Evolutionary conservation across 2,888 invertebrate species (phyloP).

Genomic region (Heliconius charithonia): DNA sequence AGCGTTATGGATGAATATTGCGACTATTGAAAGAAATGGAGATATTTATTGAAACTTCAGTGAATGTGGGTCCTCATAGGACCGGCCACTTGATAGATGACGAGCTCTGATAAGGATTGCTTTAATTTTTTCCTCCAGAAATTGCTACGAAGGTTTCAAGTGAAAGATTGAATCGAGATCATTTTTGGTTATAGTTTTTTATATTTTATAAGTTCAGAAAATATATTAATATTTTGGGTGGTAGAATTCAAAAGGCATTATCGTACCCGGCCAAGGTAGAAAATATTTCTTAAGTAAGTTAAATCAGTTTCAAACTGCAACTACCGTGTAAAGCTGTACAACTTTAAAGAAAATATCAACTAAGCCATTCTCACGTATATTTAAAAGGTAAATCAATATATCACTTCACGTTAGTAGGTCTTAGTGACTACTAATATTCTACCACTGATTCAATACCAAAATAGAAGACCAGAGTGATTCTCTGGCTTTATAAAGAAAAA

Average conservation of each 20-base stretch:
- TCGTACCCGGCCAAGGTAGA: too few species aligned
- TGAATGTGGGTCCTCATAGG: slow-evolving; percentile 57
- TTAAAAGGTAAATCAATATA: too few species aligned
- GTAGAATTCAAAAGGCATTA: too few species aligned
- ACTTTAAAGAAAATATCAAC: too few species aligned
- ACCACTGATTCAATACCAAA: background rate
- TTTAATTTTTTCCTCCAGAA: slow-evolving; percentile 42
- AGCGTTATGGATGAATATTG: slow-evolving; percentile 71
- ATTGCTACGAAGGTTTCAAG: slow-evolving; percentile 18
- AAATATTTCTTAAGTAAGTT: too few species aligned
- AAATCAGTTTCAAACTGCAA: too few species aligned
- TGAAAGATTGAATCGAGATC: background rate
- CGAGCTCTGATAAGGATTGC: slow-evolving; percentile 42
- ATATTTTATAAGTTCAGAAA: background rate
- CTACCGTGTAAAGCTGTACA: too few species aligned
- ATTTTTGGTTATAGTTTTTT: background rate
- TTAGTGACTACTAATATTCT: too few species aligned
- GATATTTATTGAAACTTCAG: slow-evolving; percentile 73
- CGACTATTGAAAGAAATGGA: slow-evolving; percentile 75
- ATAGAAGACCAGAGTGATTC: background rate
- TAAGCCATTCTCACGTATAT: too few species aligned
- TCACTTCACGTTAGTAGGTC: too few species aligned
- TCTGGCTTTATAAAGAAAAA: background rate
- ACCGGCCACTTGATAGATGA: slow-evolving; percentile 43
- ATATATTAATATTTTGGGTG: too few species aligned